Conservation (phyloP, 2,113 vertebrate species). For the Electrona antarctica region DNA sequence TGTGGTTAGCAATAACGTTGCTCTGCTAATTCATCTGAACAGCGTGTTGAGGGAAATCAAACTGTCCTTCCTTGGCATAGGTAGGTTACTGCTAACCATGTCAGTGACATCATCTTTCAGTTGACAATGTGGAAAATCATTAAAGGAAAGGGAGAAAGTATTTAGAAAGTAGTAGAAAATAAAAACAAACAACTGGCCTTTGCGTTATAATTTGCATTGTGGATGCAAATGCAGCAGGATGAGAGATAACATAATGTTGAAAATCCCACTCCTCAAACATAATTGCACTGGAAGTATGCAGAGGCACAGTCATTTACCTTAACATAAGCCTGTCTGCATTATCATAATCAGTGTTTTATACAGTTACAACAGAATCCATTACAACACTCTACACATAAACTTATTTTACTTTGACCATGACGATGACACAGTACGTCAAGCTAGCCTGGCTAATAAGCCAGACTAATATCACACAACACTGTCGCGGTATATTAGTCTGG, state of each 20-base stretch:
- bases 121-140: neutral
- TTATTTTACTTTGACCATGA: too few relatives aligned
- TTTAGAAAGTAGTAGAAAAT: neutral
- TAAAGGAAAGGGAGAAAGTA: neutral
- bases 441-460: too few relatives aligned
- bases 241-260: slow-evolving; percentile 6
- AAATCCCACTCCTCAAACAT: slow-evolving; percentile 13
- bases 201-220: too few relatives aligned
- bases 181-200: neutral
- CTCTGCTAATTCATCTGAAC: slow-evolving; percentile 25
- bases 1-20: slow-evolving; percentile 27
- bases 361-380: neutral
- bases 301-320: slow-evolving; percentile 1
- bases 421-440: too few relatives aligned
- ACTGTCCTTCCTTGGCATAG: neutral
- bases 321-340: slow-evolving; percentile 34
- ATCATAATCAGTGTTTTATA: slow-evolving; percentile 33
- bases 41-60: slow-evolving; percentile 10
- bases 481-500: too few relatives aligned
- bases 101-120: neutral
- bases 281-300: slow-evolving; percentile 32
- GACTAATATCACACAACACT: too few relatives aligned
- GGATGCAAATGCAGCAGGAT: too few relatives aligned
- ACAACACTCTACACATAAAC: too few relatives aligned
- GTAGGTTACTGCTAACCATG: neutral